phyloP scores from a whole-genome alignment of 2,888 invertebrate genomes.

The Cryptophagus acutangulus region DNA sequence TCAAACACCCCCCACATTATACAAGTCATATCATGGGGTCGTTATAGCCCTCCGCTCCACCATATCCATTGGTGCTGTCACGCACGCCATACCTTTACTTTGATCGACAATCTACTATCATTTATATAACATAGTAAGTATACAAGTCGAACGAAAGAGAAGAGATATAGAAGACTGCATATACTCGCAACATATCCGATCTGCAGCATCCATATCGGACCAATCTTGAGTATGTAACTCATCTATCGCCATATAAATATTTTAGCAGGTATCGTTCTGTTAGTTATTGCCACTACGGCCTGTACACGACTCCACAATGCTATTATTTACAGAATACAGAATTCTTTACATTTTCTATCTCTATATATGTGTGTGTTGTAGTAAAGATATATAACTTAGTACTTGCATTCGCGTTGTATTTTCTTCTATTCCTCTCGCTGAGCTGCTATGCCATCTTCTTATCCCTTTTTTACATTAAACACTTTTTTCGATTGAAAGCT shows the following conservation, averaged over 20 bases:
- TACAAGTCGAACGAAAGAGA: too few relatives aligned
- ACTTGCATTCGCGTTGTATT: conserved; percentile 1
- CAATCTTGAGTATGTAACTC: conserved; percentile 36
- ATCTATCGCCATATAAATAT: conserved; percentile 40
- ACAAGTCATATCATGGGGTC: conserved; percentile 14
- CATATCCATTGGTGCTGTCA: background rate
- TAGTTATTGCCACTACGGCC: conserved; percentile 40
- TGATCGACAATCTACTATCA: background rate
- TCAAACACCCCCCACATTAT: conserved; percentile 21
- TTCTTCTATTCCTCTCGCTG: background rate
- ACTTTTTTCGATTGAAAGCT: background rate
- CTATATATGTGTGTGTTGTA: conserved; percentile 13
- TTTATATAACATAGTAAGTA: too few relatives aligned
- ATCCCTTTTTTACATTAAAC: background rate
- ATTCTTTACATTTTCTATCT: conserved; percentile 42
- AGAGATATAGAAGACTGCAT: too few relatives aligned
- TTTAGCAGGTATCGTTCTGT: conserved; percentile 35
- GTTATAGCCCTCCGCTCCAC: background rate
- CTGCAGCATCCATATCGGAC: conserved; percentile 27
- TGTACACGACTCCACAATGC: conserved; percentile 44
- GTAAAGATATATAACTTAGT: conserved; percentile 18
- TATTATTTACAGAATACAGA: conserved; percentile 46
- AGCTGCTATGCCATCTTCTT: background rate
- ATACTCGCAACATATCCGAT: too few relatives aligned
- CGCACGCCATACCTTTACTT: conserved; percentile 1